phyloP scores from a whole-genome alignment of 1,140 invertebrate genomes.

The Cydia pomonella region DNA sequence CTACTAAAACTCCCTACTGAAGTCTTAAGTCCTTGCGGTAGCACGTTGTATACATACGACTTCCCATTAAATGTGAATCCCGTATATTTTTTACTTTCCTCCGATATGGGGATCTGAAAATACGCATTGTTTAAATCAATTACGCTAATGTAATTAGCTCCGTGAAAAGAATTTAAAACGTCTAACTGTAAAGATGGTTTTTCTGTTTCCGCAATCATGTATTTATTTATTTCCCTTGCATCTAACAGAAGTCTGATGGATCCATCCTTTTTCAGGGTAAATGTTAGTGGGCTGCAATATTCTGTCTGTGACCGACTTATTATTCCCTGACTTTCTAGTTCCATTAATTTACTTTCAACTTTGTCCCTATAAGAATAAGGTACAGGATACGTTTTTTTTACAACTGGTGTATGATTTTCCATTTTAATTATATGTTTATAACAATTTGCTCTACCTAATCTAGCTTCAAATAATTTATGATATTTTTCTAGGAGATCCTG shows the following conservation, averaged over 20 bases:
- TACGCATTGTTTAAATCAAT: conserved; percentile 60
- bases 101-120: conserved; percentile 57
- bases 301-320: no score
- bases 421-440: conserved; percentile 51
- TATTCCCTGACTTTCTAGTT: no score
- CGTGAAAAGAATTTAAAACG: conserved; percentile 49
- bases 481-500: background rate
- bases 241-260: conserved; percentile 33
- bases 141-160: conserved; percentile 47
- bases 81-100: conserved; percentile 51
- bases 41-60: conserved; percentile 52
- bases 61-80: conserved; percentile 53
- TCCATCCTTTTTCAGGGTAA: conserved; percentile 50
- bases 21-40: conserved; percentile 59
- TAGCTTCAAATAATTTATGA: background rate
- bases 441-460: conserved; percentile 37
- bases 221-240: conserved; percentile 41
- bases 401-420: conserved; percentile 38
- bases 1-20: conserved; percentile 59
- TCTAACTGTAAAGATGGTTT: conserved; percentile 49
- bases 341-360: conserved; percentile 37
- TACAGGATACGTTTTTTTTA: conserved; percentile 49
- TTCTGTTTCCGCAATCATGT: conserved; percentile 53
- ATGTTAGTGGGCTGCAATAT: conserved; percentile 37
- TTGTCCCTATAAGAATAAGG: conserved; percentile 46